Evolutionary conservation across 2,113 vertebrate genomes (phyloP).

Genomic region (Loxodonta africana): DNA sequence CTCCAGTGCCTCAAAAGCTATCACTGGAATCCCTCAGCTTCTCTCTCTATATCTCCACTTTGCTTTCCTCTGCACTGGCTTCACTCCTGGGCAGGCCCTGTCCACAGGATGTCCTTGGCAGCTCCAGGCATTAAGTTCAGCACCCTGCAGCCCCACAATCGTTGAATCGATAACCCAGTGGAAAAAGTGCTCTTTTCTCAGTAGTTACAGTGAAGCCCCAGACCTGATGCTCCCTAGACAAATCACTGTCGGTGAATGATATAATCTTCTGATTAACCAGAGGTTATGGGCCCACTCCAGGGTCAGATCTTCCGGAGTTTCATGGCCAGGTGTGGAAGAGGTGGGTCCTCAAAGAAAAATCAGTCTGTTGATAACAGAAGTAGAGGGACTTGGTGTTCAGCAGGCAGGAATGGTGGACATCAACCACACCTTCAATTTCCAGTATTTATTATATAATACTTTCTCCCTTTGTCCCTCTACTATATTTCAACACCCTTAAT

Average conservation of each 20-base stretch:
- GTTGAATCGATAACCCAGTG: not conserved
- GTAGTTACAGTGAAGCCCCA: not conserved
- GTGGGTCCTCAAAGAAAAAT: not conserved
- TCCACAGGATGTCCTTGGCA: not conserved
- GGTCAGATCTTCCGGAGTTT: not conserved
- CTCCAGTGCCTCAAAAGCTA: not conserved
- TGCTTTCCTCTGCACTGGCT: not conserved
- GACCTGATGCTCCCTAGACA: not conserved
- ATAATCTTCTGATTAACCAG: not conserved
- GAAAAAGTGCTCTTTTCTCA: not conserved
- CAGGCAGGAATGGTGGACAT: not conserved
- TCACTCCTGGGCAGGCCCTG: not conserved
- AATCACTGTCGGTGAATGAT: not conserved
- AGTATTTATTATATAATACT: constrained; percentile 53
- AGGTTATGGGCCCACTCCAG: not conserved
- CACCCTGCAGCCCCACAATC: not conserved
- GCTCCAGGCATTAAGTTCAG: not conserved
- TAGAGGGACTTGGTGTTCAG: not conserved
- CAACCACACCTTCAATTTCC: constrained; percentile 15
- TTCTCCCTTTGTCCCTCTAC: constrained; percentile 40
- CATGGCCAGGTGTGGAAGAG: not conserved
- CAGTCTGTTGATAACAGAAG: not conserved
- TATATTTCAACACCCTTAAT: constrained; percentile 52
- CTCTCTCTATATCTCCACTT: not conserved
- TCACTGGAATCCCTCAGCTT: not conserved